Conservation (phyloP, 2,113 vertebrate species). For the Progne subis region DNA sequence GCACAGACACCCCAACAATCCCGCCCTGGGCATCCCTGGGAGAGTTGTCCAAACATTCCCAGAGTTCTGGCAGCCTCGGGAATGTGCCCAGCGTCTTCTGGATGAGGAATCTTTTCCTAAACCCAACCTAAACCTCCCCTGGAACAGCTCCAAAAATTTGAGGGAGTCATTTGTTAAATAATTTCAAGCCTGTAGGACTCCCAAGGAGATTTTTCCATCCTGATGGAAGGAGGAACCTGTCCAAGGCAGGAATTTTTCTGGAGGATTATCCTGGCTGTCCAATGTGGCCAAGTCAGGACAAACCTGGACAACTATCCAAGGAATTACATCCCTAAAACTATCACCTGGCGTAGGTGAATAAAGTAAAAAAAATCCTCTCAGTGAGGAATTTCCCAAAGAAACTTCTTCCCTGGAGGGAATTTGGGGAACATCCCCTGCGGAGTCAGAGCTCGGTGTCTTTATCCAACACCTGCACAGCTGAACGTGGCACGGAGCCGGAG, state of each 20-base stretch:
- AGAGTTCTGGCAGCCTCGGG: background rate
- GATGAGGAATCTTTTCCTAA: background rate
- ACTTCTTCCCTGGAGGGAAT: too few relatives aligned
- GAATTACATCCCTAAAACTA: background rate
- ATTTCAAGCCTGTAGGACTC: background rate
- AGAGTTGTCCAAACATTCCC: accelerated
- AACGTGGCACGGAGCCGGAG: too few relatives aligned
- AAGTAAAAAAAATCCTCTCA: background rate
- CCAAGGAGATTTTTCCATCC: background rate
- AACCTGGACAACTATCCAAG: too few relatives aligned
- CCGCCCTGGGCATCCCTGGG: background rate
- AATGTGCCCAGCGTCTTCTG: background rate
- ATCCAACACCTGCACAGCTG: too few relatives aligned
- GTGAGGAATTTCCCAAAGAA: too few relatives aligned
- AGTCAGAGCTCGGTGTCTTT: too few relatives aligned
- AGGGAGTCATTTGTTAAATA: background rate
- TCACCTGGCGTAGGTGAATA: background rate
- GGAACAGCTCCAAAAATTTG: background rate
- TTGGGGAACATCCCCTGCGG: too few relatives aligned
- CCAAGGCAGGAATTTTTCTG: background rate
- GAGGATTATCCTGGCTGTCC: background rate
- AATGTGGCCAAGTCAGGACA: too few relatives aligned
- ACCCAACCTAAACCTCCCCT: background rate
- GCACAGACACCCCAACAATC: background rate
- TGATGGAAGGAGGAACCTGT: background rate